phyloP scores from a whole-genome alignment of 2,113 vertebrate genomes.

The Sinosuthora webbiana region DNA sequence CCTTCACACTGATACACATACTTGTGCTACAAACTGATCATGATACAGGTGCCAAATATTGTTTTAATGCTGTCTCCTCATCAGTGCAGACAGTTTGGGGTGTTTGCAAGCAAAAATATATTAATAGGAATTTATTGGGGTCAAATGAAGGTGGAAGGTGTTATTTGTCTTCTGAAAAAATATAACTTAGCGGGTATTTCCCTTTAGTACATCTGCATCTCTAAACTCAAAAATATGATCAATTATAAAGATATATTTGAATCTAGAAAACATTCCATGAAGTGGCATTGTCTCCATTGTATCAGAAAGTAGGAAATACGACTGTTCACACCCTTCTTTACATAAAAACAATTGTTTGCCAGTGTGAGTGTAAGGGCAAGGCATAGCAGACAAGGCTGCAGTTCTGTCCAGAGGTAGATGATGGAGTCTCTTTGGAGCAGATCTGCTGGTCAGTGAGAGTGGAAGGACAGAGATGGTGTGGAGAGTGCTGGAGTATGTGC shows the following conservation, averaged over 20 bases:
- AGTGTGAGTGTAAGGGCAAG: not conserved
- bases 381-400: not conserved
- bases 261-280: not conserved
- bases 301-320: not conserved
- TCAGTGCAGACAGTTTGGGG: not conserved
- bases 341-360: not conserved
- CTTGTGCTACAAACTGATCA: not conserved
- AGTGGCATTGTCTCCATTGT: not conserved
- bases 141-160: not conserved
- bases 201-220: not conserved
- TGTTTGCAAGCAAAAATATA: not conserved
- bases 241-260: not conserved
- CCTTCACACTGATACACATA: not conserved
- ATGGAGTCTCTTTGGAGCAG: not conserved
- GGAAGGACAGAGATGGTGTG: not conserved
- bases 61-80: not conserved
- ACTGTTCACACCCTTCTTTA: not conserved
- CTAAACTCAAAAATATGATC: not conserved
- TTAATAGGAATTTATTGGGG: not conserved
- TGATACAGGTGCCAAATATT: not conserved
- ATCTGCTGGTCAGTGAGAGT: not conserved
- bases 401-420: not conserved
- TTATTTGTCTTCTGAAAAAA: not conserved
- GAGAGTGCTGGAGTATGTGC: rapidly evolving
- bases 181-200: not conserved